Conservation (phyloP, 2,888 invertebrate genomes). For the Troides helena region DNA sequence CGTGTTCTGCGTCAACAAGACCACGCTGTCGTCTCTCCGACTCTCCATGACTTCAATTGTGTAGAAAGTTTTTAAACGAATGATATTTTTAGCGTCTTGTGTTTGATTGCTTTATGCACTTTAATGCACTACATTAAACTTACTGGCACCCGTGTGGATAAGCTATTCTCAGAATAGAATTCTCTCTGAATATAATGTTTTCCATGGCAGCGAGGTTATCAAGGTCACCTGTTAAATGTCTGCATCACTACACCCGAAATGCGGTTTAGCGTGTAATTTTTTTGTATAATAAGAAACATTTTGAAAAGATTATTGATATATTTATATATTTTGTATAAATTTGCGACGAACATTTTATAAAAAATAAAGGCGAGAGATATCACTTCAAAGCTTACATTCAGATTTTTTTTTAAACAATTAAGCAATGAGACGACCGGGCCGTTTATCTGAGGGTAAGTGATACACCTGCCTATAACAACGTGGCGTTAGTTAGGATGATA, state of each 20-base stretch:
- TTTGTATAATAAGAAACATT: no score
- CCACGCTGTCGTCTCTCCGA: slow-evolving; percentile 7
- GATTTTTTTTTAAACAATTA: no score
- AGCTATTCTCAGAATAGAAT: slow-evolving; percentile 53
- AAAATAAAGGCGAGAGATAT: no score
- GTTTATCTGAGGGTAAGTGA: no score
- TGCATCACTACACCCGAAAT: neutral
- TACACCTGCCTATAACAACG: no score
- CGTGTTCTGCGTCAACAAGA: slow-evolving; percentile 20
- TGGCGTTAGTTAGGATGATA: no score
- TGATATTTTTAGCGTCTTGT: slow-evolving; percentile 30
- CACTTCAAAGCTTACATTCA: no score
- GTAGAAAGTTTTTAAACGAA: slow-evolving; percentile 5
- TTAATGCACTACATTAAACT: slow-evolving; percentile 48
- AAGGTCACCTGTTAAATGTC: slow-evolving; percentile 29
- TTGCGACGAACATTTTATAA: no score
- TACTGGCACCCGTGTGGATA: slow-evolving; percentile 46
- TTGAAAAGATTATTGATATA: no score
- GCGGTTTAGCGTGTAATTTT: neutral
- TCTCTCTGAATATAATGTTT: slow-evolving; percentile 40
- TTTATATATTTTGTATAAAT: no score
- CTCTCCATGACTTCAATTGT: neutral
- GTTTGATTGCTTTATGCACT: slow-evolving; percentile 39
- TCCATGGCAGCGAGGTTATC: slow-evolving; percentile 38
- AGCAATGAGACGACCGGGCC: no score